A percentile compares a stretch with the other conserved stretches of the same genome.
Conservation (phyloP, 2,888 invertebrate species). For the Callimorpha dominula region DNA sequence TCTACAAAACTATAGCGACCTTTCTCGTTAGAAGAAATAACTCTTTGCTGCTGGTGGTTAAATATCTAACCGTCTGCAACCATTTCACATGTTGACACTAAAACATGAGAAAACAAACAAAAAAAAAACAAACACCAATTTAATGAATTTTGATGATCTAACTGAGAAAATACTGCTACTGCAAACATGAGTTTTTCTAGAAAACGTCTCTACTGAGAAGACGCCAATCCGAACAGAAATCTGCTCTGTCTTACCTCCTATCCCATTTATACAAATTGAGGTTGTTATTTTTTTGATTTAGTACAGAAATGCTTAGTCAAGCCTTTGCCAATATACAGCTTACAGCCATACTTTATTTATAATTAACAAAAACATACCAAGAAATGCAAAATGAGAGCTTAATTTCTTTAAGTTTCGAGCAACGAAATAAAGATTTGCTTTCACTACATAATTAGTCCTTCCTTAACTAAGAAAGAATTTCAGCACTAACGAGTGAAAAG, state of each 20-base stretch:
- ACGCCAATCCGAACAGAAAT: background rate
- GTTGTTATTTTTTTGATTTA: too few relatives aligned
- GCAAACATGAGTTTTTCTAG: background rate
- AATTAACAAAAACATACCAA: slow-evolving; percentile 9
- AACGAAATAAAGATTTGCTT: slow-evolving; percentile 42
- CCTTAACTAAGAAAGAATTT: slow-evolving; percentile 35
- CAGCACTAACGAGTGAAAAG: slow-evolving; percentile 33
- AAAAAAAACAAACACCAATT: slow-evolving; percentile 30
- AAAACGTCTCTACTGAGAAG: background rate
- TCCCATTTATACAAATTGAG: too few relatives aligned
- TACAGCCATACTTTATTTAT: too few relatives aligned
- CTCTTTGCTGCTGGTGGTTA: slow-evolving; percentile 13
- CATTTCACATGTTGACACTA: slow-evolving; percentile 26
- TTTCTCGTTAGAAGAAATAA: too few relatives aligned
- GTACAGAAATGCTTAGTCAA: too few relatives aligned
- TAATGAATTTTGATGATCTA: background rate
- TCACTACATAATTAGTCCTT: slow-evolving; percentile 41
- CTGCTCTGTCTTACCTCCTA: too few relatives aligned
- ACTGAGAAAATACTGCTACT: background rate
- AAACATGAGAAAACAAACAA: too few relatives aligned
- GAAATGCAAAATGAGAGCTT: slow-evolving; percentile 28
- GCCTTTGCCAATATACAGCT: too few relatives aligned
- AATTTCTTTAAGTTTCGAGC: slow-evolving; percentile 27
- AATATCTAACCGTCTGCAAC: slow-evolving; percentile 35
- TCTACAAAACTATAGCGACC: too few relatives aligned